phyloP scores from a whole-genome alignment of 2,888 invertebrate genomes.

The Dione juno region DNA sequence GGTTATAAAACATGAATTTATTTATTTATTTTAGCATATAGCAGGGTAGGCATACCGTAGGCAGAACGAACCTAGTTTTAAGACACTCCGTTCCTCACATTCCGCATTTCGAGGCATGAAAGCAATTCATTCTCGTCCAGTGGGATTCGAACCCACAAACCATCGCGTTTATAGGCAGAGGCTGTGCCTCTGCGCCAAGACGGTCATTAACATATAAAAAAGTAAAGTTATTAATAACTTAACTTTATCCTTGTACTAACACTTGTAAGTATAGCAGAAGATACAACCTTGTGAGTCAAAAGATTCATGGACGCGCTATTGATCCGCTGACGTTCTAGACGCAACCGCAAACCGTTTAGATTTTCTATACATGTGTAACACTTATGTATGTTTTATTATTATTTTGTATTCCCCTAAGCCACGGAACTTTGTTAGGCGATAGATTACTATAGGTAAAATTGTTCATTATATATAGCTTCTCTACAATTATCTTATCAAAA shows the following conservation, averaged over 20 bases:
- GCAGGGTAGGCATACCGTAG: too few relatives aligned
- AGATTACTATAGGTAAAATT: background rate
- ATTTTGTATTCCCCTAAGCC: background rate
- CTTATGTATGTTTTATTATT: background rate
- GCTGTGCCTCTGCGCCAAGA: too few relatives aligned
- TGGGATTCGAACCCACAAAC: too few relatives aligned
- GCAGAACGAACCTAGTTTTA: too few relatives aligned
- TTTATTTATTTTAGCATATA: too few relatives aligned
- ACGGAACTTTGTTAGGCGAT: background rate
- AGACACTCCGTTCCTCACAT: too few relatives aligned
- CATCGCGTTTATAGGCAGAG: too few relatives aligned
- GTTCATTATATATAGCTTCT: background rate
- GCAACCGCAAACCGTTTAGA: conserved; percentile 53
- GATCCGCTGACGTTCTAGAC: conserved; percentile 57
- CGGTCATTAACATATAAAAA: background rate
- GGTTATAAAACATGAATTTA: too few relatives aligned
- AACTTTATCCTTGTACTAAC: background rate
- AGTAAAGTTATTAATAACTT: background rate
- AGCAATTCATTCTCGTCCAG: too few relatives aligned
- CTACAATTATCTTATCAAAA: background rate
- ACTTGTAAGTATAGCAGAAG: background rate
- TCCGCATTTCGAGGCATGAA: too few relatives aligned
- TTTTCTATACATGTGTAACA: background rate
- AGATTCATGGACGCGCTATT: conserved; percentile 56
- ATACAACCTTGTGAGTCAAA: conserved; percentile 19